Evolutionary conservation across 64 coral and sea anemone genomes (phyloP), one percentile per base, ranked within the genome.

Genomic region (Montipora capricornis): DNA sequence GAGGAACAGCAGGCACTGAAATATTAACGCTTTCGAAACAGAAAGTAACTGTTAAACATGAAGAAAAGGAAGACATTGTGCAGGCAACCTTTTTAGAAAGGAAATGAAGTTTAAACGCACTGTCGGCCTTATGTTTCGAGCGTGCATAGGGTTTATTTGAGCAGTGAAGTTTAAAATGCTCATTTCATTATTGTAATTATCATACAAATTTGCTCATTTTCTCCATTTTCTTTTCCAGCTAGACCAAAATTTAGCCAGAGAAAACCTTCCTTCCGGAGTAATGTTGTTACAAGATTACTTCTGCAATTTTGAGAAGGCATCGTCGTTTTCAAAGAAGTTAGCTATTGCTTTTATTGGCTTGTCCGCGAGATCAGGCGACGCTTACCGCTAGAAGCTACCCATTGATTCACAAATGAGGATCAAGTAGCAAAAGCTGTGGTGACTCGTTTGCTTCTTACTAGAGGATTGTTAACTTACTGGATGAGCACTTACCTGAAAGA

Each of bases 401-500:
- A 50, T 49, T 37, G 37, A 37, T 0, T 37, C 82, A 73, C 82
- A 86, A 86, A 49, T 45, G 50, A 73, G 82, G 66, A 73, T 71
- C 82, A 70, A 71, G 62, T 49, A 50, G 44, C 61, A 16, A 64
- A 49, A 49, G 66, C 67, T 71, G 66, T 29, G 44, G 66, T 4
- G 44, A 47, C 47, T 84, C 64, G 59, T 84, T 67, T 37, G 37
- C 37, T 37, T 37, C 37, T 37, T 37, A 37, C 37, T 37, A 2
- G 37, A 37, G 37, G 37, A 37, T 57, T 57, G 53, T 8, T 57
- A 71, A 86, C 16, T 16, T 51, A 50, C 20, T 11, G 49, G 10
- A 3, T 8, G 22, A 47, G 47, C 68, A 86, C 82, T 86, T 44
- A 86, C 82, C 82, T 84, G 68, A 20, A 71, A 49, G 19, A 10